These are phyloP conservation scores for Cheilinus undulatus DNA, from an alignment of 2,113 vertebrate species.

Conservation along the genomic window DNA sequence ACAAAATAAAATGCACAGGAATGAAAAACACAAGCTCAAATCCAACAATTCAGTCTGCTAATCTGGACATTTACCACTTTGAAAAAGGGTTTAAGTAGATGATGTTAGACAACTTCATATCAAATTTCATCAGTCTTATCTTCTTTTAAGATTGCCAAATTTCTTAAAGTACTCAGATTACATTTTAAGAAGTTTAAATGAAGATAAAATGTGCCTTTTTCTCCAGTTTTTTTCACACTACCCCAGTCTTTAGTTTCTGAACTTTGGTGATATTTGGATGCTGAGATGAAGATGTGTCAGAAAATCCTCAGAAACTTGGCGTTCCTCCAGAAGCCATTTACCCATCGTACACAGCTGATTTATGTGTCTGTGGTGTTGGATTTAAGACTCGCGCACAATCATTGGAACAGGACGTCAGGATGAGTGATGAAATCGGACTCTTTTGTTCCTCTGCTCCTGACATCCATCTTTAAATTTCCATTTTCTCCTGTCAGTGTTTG, in stretches of 20 bases:
- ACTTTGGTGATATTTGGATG: neutral
- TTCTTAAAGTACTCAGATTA: too few relatives aligned
- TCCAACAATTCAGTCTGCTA: too few relatives aligned
- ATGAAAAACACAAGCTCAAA: too few relatives aligned
- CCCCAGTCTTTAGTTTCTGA: neutral
- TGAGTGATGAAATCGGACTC: conserved; percentile 7
- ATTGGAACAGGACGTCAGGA: neutral
- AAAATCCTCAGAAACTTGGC: conserved; percentile 27
- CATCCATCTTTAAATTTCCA: conserved; percentile 6
- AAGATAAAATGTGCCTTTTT: too few relatives aligned
- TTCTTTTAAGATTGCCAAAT: too few relatives aligned
- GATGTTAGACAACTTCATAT: too few relatives aligned
- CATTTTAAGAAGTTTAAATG: too few relatives aligned
- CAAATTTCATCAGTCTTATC: too few relatives aligned
- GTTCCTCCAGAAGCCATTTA: conserved; percentile 38
- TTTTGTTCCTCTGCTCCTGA: conserved; percentile 11
- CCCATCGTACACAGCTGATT: conserved; percentile 7
- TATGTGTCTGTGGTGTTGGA: neutral
- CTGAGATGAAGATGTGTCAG: neutral
- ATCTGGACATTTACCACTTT: too few relatives aligned
- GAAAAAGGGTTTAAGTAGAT: too few relatives aligned
- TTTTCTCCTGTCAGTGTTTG: neutral
- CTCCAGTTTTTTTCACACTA: too few relatives aligned
- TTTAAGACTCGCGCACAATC: conserved; percentile 6
- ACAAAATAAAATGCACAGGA: too few relatives aligned